phyloP scores from a whole-genome alignment of 1,140 invertebrate genomes.

The Bombus confusus region DNA sequence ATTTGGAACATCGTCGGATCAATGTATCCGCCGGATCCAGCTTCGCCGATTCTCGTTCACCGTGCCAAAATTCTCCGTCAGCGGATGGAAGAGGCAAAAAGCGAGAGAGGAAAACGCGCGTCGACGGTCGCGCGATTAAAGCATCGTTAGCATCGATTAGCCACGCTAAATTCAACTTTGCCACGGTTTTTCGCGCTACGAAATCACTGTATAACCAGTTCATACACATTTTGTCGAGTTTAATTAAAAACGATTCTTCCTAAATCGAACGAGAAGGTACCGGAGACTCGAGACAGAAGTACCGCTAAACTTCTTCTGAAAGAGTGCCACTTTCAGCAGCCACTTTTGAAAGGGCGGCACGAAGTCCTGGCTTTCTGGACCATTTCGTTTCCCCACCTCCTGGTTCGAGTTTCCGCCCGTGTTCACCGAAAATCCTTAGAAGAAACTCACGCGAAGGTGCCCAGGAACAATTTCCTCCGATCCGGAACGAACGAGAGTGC shows the following conservation, averaged over 20 bases:
- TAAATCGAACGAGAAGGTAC: neutral
- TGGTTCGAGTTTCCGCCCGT: neutral
- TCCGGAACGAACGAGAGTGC: neutral
- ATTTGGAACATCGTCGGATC: slow-evolving; percentile 62
- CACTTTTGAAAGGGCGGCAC: slow-evolving; percentile 14
- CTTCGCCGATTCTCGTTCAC: slow-evolving; percentile 43
- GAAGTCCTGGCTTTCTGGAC: slow-evolving; percentile 23
- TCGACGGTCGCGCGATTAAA: slow-evolving; percentile 59
- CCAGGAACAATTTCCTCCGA: slow-evolving; percentile 14
- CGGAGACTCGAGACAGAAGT: neutral
- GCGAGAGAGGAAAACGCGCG: slow-evolving; percentile 27
- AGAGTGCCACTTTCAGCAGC: slow-evolving; percentile 1
- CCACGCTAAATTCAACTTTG: slow-evolving; percentile 41
- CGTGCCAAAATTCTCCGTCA: slow-evolving; percentile 64
- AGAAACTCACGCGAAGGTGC: slow-evolving; percentile 13
- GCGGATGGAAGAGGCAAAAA: slow-evolving; percentile 9
- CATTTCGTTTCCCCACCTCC: slow-evolving; percentile 22
- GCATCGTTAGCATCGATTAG: slow-evolving; percentile 72
- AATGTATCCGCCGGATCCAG: slow-evolving; percentile 60
- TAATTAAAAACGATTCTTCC: neutral
- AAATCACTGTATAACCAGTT: neutral
- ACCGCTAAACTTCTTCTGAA: neutral
- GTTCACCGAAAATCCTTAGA: slow-evolving; percentile 26
- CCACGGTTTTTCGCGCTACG: slow-evolving; percentile 25
- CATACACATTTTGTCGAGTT: neutral